Conservation (phyloP, 1,140 invertebrate genomes). For the Pseudomyrmex cubaensis region DNA sequence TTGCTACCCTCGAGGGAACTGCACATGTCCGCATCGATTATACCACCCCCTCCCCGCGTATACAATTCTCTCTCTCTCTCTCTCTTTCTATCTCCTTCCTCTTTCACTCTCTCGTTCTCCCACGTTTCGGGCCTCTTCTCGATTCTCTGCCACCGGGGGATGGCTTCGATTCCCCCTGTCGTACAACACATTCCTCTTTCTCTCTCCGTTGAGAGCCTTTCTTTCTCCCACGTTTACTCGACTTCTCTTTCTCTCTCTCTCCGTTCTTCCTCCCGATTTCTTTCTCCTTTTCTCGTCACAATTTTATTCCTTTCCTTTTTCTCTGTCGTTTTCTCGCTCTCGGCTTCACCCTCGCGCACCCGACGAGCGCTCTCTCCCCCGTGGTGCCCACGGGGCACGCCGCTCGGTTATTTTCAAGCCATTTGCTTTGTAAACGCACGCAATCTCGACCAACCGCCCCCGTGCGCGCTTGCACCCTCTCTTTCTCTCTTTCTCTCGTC, state of each 20-base stretch:
- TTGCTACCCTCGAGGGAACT: slow-evolving; percentile 84
- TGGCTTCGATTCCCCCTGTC: slow-evolving; percentile 63
- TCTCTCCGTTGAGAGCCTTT: slow-evolving; percentile 33
- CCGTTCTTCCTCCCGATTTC: background rate
- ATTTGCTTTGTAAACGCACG: slow-evolving; percentile 85
- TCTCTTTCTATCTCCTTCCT: slow-evolving; percentile 32
- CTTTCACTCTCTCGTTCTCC: slow-evolving; percentile 40
- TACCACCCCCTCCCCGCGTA: slow-evolving; percentile 79
- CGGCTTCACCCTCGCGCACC: slow-evolving; percentile 51
- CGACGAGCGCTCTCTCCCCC: slow-evolving; percentile 65
- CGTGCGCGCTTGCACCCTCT: slow-evolving; percentile 28
- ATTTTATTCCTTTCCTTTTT: slow-evolving; percentile 56
- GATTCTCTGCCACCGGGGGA: slow-evolving; percentile 68
- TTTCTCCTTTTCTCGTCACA: slow-evolving; percentile 38
- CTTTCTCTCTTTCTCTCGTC: slow-evolving; percentile 19
- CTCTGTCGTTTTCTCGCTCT: slow-evolving; percentile 46
- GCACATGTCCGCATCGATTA: slow-evolving; percentile 86
- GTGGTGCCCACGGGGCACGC: slow-evolving; percentile 76
- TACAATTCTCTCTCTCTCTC: slow-evolving; percentile 21
- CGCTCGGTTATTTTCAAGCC: slow-evolving; percentile 84
- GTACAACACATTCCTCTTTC: slow-evolving; percentile 57
- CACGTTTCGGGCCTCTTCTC: slow-evolving; percentile 68
- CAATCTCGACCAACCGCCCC: slow-evolving; percentile 79
- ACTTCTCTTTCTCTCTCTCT: slow-evolving; percentile 8
- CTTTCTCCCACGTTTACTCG: slow-evolving; percentile 19